Percentiles rank a stretch among this genome's conserved stretches.
phyloP scores from a whole-genome alignment of 2,113 vertebrate genomes.

The Amazona vittata region DNA sequence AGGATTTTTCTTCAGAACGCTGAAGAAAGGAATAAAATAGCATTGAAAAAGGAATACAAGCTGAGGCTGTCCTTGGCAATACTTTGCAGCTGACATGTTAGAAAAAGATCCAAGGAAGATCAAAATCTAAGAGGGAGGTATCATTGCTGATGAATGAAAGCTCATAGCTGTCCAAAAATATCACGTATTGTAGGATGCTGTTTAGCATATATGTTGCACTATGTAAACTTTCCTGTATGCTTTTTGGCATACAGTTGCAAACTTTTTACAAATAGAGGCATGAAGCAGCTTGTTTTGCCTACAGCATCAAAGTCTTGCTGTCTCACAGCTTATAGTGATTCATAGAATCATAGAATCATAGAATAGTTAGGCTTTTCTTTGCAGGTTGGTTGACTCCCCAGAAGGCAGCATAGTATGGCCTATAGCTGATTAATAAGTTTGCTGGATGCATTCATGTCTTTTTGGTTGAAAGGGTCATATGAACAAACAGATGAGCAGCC shows the following conservation, averaged over 20 bases:
- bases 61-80: background rate
- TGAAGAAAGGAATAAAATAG: background rate
- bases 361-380: background rate
- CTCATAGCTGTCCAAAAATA: background rate
- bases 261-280: background rate
- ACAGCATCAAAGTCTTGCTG: constrained; percentile 1
- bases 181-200: background rate
- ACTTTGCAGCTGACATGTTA: background rate
- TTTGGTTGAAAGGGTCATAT: background rate
- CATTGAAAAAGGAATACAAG: background rate
- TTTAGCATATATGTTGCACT: background rate
- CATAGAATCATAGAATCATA: background rate
- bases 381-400: background rate
- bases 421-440: background rate
- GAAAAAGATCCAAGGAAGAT: background rate
- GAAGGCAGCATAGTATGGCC: background rate
- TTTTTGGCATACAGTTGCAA: background rate
- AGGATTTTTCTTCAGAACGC: background rate
- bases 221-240: background rate
- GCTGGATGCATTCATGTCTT: background rate
- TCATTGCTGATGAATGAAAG: background rate
- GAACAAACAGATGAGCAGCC: background rate
- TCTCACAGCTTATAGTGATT: constrained; percentile 18
- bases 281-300: constrained; percentile 49
- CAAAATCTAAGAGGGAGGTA: background rate